phyloP scores from a whole-genome alignment of 2,113 vertebrate species.

The Callopanchax toddi region DNA sequence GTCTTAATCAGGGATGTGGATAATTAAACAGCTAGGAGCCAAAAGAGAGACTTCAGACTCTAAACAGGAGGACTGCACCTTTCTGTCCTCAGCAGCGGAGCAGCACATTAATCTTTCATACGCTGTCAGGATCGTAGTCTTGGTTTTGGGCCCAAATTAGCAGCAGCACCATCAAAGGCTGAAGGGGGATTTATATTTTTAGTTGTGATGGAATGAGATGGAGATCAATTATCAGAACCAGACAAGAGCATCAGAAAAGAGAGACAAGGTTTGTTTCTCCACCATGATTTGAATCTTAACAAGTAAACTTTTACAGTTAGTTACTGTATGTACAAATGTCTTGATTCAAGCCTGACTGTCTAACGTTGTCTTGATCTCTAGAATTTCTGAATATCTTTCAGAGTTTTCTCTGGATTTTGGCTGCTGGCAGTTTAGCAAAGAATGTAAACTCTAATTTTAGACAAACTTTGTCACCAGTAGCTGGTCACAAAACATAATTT shows the following conservation, averaged over 20 bases:
- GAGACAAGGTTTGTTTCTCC: neutral
- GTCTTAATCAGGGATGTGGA: slow-evolving; percentile 23
- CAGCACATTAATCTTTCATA: slow-evolving; percentile 36
- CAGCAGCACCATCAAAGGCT: slow-evolving; percentile 38
- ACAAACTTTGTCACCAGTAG: too few relatives aligned
- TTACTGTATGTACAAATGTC: too few relatives aligned
- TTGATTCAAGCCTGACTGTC: too few relatives aligned
- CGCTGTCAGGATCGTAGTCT: slow-evolving; percentile 33
- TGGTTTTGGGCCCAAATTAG: slow-evolving; percentile 51
- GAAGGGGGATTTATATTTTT: slow-evolving; percentile 47
- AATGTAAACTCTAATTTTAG: too few relatives aligned
- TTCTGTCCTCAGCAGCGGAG: slow-evolving; percentile 11
- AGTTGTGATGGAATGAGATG: slow-evolving; percentile 20
- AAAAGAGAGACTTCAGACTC: slow-evolving; percentile 12
- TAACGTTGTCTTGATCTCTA: too few relatives aligned
- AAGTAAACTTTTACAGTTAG: too few relatives aligned
- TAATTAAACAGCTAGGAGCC: slow-evolving; percentile 6
- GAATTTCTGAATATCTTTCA: too few relatives aligned
- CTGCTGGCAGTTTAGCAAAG: too few relatives aligned
- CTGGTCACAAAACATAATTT: too few relatives aligned
- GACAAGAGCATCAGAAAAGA: slow-evolving; percentile 19
- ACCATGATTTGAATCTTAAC: neutral
- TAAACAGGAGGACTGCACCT: slow-evolving; percentile 30
- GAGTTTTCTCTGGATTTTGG: too few relatives aligned
- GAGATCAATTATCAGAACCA: neutral